Conservation (phyloP, 2,797 vertebrate species). For the Tragelaphus eurycerus region DNA sequence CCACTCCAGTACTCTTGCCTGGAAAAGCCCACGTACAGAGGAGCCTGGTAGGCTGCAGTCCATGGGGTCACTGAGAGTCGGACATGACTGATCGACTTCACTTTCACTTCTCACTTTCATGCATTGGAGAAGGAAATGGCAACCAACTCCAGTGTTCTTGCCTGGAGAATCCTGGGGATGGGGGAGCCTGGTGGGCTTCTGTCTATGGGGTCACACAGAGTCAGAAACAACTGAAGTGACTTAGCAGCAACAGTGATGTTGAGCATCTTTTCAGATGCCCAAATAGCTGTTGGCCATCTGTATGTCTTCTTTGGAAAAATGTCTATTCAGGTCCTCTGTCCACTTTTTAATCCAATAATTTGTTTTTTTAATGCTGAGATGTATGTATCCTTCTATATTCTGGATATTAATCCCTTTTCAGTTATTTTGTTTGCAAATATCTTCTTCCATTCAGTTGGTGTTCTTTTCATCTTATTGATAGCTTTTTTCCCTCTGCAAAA, state of each 20-base stretch:
- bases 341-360: neutral
- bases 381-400: neutral
- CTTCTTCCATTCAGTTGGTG: neutral
- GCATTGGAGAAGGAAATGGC: too few species aligned
- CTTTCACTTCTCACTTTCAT: too few species aligned
- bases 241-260: neutral
- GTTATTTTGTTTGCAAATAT: neutral
- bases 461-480: neutral
- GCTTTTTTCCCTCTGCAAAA: neutral
- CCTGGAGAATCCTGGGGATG: too few species aligned
- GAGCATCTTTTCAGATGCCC: neutral
- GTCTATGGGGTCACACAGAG: too few species aligned
- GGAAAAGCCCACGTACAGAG: too few species aligned
- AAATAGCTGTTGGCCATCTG: neutral
- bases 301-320: neutral
- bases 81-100: too few species aligned
- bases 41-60: too few species aligned
- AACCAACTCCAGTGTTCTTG: too few species aligned
- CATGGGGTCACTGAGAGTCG: too few species aligned
- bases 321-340: neutral
- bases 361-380: neutral
- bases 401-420: neutral
- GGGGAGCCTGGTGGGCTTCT: too few species aligned
- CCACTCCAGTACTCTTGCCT: too few species aligned
- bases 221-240: too few species aligned